Conservation (phyloP, 35 echinoderm and acorn worm species). For the Heliocidaris tuberculata region DNA sequence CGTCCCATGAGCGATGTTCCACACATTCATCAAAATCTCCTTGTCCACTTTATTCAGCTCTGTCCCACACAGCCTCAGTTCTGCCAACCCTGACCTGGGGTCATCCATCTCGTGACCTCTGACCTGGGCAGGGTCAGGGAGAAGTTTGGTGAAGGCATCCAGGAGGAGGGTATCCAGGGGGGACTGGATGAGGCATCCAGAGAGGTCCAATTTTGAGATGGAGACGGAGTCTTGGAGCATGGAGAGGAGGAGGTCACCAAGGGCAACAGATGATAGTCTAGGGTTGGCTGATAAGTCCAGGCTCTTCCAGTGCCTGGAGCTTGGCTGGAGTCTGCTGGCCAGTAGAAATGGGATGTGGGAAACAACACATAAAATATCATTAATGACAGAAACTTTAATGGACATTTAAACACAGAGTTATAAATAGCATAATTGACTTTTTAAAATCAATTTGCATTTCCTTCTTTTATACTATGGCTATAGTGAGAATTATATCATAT, state of each 20-base stretch:
- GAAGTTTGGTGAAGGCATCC: slow-evolving; percentile 49
- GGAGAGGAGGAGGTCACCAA: slow-evolving; percentile 51
- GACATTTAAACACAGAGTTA: no score
- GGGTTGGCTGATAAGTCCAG: slow-evolving; percentile 68
- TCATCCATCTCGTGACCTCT: background rate
- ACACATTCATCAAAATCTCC: slow-evolving; percentile 70
- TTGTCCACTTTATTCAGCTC: slow-evolving; percentile 66
- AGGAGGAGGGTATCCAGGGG: slow-evolving; percentile 61
- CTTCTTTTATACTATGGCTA: no score
- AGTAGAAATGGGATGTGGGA: background rate
- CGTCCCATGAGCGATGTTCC: slow-evolving; percentile 70
- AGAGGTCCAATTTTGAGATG: slow-evolving; percentile 63
- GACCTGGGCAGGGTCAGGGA: slow-evolving; percentile 23
- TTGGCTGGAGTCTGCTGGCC: slow-evolving; percentile 40
- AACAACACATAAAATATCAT: background rate
- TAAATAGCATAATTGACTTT: no score
- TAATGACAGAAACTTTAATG: no score
- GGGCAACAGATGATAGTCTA: slow-evolving; percentile 49
- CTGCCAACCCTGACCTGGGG: slow-evolving; percentile 26
- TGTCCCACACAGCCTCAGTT: slow-evolving; percentile 62
- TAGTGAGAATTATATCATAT: no score
- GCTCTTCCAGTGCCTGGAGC: slow-evolving; percentile 32
- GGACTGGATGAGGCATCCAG: slow-evolving; percentile 56
- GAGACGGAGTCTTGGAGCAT: background rate
- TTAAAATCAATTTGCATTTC: no score